Evolutionary conservation across 2,113 vertebrate genomes (phyloP).

Genomic region (Festucalex cinctus): DNA sequence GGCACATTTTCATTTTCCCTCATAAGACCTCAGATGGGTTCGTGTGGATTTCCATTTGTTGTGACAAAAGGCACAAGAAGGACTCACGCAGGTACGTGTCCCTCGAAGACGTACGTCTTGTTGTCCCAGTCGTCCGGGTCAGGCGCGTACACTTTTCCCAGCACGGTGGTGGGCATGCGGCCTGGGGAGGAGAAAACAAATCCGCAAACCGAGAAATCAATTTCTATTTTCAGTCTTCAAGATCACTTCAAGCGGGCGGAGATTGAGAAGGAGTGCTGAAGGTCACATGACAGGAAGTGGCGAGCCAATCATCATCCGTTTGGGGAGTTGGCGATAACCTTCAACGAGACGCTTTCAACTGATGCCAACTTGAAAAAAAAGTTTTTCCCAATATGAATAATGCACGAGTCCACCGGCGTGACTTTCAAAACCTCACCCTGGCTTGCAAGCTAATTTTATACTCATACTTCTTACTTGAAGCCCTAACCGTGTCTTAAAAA

Average conservation of each 20-base stretch:
- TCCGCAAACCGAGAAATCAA: not conserved
- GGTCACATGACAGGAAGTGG: not conserved
- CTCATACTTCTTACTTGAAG: too few species aligned
- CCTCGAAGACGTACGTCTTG: constrained; percentile 85
- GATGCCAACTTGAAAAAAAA: too few species aligned
- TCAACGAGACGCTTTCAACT: too few species aligned
- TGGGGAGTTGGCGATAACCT: too few species aligned
- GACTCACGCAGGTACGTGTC: constrained; percentile 80
- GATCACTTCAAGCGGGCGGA: not conserved
- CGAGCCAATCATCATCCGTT: not conserved
- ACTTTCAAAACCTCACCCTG: too few species aligned
- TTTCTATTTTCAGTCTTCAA: not conserved
- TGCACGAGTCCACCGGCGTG: too few species aligned
- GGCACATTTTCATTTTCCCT: too few species aligned
- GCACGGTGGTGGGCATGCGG: constrained; percentile 77
- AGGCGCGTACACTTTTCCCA: constrained; percentile 83
- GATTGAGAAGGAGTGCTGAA: not conserved
- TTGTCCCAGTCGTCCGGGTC: constrained; percentile 91
- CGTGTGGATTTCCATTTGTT: too few species aligned
- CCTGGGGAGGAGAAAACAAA: constrained; percentile 60
- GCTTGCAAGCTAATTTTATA: too few species aligned
- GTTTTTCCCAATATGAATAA: too few species aligned
- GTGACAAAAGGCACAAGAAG: not conserved
- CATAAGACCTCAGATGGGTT: too few species aligned
- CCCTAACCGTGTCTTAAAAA: too few species aligned